Base-by-base conservation (phyloP, 2,113 vertebrate species). In the Synchiropus splendidus region DNA sequence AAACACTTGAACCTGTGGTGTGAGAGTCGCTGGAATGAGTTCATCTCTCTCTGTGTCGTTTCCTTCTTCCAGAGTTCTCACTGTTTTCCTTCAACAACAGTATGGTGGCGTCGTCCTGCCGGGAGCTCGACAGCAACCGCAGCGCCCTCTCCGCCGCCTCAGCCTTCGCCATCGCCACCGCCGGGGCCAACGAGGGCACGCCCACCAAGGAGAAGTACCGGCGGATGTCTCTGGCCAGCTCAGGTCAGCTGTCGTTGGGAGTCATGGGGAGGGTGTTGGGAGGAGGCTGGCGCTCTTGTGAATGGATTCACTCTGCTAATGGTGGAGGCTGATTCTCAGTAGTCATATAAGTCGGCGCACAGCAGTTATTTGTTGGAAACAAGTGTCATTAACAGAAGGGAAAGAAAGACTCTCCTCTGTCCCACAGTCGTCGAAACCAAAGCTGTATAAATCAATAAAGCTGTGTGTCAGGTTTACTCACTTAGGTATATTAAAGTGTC, bases 161-260 rank as follows among this genome's bases (percentile, higher is more conserved):
- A 0, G 94, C 94, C 40, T 97, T 98, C 2, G 94, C 94, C 42
- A 98, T 98, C 1, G 94, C 94, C 17, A 98, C 94, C 0, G 94
- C 92, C 0, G 94, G 94, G 0, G 94, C 92, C 79, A 98, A 96
- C 1, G 92, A 98, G 63, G 91, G 92, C 6, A 89, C 94, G 2
- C 89, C 94, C 0, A 91, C 87, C 80, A 97, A 98, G 80, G 94
- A 98, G 80, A 96, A 92, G 60, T 94, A 92, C 77, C 82, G 94
- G 10, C 85, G 94, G 36, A 92, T 97, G 94, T 98, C 94, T 6
- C 68, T 98, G 1, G 94, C 92, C 48, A 89, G 86, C 2, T 78
- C 91, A 81, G 94, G 94, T 96, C 49, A 34, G 71, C 55, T n/a
- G 17, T 21, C 15, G 18, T 1, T 48, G 6, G 12, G 10, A 14